These are phyloP conservation scores for Varanus komodoensis DNA, from an alignment of 2,113 vertebrate species.

Conservation along the genomic window DNA sequence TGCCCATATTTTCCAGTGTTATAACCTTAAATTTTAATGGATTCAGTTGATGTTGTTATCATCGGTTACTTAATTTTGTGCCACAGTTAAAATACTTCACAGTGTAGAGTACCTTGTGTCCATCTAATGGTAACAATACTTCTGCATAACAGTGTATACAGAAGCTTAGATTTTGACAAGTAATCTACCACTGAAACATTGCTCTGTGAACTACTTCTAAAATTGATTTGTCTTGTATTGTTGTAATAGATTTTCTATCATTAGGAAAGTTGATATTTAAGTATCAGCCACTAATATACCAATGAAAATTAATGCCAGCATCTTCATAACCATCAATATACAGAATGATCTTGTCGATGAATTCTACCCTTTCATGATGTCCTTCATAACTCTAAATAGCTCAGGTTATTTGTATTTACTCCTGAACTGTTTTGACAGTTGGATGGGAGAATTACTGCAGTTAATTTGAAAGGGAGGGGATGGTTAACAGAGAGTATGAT, in stretches of 20 bases:
- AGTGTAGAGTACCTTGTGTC: too few species aligned
- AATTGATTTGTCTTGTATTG: neutral
- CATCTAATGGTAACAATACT: too few species aligned
- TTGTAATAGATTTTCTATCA: neutral
- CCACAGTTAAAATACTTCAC: too few species aligned
- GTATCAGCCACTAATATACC: neutral
- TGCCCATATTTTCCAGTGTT: too few species aligned
- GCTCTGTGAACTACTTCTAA: neutral
- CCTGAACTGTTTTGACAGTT: neutral
- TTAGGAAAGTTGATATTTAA: neutral
- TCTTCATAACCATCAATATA: too few species aligned
- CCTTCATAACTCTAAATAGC: neutral
- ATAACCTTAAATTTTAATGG: too few species aligned
- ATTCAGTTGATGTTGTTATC: too few species aligned
- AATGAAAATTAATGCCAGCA: neutral
- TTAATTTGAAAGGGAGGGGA: neutral
- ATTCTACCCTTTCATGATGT: too few species aligned
- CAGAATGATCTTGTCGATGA: neutral
- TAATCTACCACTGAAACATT: neutral
- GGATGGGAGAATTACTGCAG: neutral
- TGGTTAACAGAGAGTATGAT: neutral
- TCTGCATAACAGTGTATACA: neutral
- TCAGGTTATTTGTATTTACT: neutral
- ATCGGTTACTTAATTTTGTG: too few species aligned
- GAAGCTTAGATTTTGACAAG: constrained; percentile 9